These are phyloP conservation scores for Drosophila tsacasi DNA, from an alignment of 1,140 invertebrate species.

Conservation along the genomic window DNA sequence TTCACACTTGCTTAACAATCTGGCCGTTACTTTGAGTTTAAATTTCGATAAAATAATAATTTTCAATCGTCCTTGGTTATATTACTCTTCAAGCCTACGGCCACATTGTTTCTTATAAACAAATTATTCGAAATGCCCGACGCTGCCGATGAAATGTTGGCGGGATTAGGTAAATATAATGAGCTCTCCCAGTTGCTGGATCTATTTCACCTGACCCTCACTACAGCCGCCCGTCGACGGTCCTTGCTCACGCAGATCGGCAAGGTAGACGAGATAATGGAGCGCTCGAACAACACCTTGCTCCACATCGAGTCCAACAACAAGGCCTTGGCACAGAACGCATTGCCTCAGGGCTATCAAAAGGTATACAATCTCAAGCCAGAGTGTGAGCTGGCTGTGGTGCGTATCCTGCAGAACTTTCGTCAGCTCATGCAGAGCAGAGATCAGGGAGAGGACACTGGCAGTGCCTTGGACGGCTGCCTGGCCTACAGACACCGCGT, in stretches of 20 bases:
- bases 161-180: constrained; percentile 66
- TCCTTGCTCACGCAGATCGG: constrained; percentile 41
- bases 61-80: not conserved
- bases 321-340: constrained; percentile 19
- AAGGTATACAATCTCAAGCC: constrained; percentile 46
- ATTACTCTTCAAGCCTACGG: not conserved
- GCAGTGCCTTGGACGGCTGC: constrained; percentile 41
- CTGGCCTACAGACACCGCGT: constrained; percentile 46
- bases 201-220: not conserved
- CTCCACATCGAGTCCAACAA: constrained; percentile 63
- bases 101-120: not conserved
- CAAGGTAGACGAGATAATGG: constrained; percentile 65
- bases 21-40: not conserved
- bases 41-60: not conserved
- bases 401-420: constrained; percentile 67
- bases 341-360: not conserved
- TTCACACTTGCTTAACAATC: not conserved
- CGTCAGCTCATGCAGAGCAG: constrained; percentile 38
- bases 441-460: constrained; percentile 5
- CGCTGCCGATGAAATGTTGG: constrained; percentile 65
- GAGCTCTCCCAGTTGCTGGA: not conserved
- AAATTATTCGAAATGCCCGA: constrained; percentile 61
- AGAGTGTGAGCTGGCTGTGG: constrained; percentile 48
- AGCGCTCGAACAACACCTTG: constrained; percentile 71
- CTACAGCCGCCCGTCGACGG: constrained; percentile 39